Base-by-base conservation (phyloP, 2,888 invertebrate genomes). In the Idaea biselata region DNA sequence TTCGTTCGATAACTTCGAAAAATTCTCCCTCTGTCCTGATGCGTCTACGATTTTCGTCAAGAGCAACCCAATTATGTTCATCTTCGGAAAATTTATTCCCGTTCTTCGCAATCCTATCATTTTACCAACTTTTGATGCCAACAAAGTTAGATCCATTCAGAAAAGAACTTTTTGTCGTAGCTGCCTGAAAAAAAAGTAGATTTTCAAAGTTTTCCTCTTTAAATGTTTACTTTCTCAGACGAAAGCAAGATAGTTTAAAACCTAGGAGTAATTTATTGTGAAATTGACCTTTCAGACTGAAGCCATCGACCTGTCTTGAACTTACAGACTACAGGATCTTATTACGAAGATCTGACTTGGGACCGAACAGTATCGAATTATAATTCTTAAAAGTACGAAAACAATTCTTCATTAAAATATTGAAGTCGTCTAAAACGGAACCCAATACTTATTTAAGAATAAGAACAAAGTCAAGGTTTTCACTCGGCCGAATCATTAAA, bases 161-260 rank as follows among this genome's bases (percentile, higher is more conserved):
- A 44, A 44, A 11, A 8, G 44, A 44, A 44, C 44, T 44, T 44
- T 32, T 44, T 11, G 14, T 14, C 14, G 14, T 14, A 44, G 14
- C 14, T 44, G 14, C 2, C 14, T 14, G 44, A 33, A 33, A 11
- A 14, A 44, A 44, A 44, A 11, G 14, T 14, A 8, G 44, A 14
- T 5, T 44, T 44, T 0, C 44, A 44, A 44, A 44, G 44, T 44
- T 44, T 44, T 44, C 44, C 44, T 44, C 44, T 44, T 44, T 14
- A 11, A 14, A 44, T 44, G 16, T 55, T 55, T 17, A 17, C 55
- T 16, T 55, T 53, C 16, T 53, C 53, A 17, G 11, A 18, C 56
- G 16, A 56, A 56, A 18, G 18, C 18, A 56, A 18, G 18, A 56
- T 56, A 56, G 56, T 56, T 56, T 56, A 11, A 56, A 56, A 18